Conservation (phyloP, 2,113 vertebrate species). For the Artemisiospiza belli region DNA sequence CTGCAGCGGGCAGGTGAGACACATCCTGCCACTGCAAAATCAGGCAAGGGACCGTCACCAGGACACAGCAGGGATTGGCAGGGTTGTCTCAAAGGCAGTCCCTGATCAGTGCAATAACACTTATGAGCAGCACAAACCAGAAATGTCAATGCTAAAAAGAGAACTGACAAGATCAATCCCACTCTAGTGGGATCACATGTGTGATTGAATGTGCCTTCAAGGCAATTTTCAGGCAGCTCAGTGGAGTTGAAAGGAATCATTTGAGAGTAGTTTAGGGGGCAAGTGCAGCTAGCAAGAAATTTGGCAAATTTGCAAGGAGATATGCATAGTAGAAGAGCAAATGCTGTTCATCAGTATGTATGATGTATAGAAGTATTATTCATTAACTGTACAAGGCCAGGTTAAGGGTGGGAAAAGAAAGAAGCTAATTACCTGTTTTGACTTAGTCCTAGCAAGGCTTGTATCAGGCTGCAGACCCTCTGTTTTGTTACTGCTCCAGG, state of each 20-base stretch:
- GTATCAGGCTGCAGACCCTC: neutral
- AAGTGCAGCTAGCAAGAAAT: neutral
- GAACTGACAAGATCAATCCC: neutral
- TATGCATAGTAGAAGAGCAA: neutral
- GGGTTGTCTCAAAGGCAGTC: accelerated
- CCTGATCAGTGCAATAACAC: accelerated
- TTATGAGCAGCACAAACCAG: neutral
- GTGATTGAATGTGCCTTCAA: neutral
- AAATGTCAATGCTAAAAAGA: neutral
- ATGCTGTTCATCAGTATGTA: neutral
- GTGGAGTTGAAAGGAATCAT: neutral
- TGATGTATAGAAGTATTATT: neutral
- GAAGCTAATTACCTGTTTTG: neutral
- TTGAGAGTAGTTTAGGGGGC: neutral
- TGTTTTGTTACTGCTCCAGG: neutral
- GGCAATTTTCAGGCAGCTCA: neutral
- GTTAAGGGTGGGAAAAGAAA: neutral
- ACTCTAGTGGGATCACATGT: neutral
- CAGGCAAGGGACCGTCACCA: neutral
- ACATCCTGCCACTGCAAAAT: neutral
- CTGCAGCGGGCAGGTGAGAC: neutral
- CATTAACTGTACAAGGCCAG: neutral
- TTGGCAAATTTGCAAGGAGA: neutral
- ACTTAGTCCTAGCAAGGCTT: neutral
- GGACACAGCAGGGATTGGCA: neutral